phyloP scores from a whole-genome alignment of 2,888 invertebrate species.

The Ectropis crepuscularia region DNA sequence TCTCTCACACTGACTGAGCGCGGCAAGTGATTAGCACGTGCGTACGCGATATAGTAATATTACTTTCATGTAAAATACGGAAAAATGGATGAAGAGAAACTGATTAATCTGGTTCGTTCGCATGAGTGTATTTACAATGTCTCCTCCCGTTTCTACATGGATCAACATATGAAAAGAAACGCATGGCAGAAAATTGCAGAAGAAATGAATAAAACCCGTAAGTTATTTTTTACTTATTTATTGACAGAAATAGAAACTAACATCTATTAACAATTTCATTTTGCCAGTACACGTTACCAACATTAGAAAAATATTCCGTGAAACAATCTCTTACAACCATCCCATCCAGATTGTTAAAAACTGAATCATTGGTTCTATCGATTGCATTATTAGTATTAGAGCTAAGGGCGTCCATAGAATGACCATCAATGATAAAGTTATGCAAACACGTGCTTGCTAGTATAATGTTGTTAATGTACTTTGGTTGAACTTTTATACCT shows the following conservation, averaged over 20 bases:
- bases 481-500: neutral
- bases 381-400: conserved; percentile 1
- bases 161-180: neutral
- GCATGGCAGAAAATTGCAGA: neutral
- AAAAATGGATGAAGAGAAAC: neutral
- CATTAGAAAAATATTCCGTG: neutral
- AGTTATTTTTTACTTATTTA: conserved; percentile 1
- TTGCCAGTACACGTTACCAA: neutral
- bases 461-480: neutral
- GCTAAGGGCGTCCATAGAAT: neutral
- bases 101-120: neutral
- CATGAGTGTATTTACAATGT: neutral
- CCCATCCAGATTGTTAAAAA: neutral
- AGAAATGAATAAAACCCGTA: neutral
- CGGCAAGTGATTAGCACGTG: conserved; percentile 8
- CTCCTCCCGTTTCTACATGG: neutral
- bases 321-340: conserved; percentile 1
- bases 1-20: conserved; percentile 9
- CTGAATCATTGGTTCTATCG: neutral
- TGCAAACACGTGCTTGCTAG: conserved; percentile 1
- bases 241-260: neutral
- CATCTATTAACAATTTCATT: neutral
- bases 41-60: conserved; percentile 5
- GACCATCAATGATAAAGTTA: conserved; percentile 1
- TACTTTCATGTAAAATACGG: conserved; percentile 4